Evolutionary conservation across 2,888 invertebrate species (phyloP).

Genomic region (Philonicus albiceps): DNA sequence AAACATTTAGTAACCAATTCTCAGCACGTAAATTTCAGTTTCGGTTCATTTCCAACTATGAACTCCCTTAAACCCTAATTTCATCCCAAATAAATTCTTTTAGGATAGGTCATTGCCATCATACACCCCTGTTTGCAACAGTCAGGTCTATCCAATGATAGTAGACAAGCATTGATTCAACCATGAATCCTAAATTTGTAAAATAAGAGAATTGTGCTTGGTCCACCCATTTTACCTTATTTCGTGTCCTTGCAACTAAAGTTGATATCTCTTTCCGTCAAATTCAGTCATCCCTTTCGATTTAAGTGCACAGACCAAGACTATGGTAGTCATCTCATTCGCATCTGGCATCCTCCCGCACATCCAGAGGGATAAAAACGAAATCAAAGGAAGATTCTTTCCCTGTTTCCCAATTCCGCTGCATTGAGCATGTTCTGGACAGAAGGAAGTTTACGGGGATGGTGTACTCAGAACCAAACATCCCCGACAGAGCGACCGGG

Average conservation of each 20-base stretch:
- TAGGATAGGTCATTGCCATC: slow-evolving; percentile 33
- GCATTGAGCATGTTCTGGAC: not conserved
- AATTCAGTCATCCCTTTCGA: not conserved
- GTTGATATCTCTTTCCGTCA: not conserved
- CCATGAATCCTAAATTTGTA: slow-evolving; percentile 14
- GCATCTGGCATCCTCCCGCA: not conserved
- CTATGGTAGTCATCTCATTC: not conserved
- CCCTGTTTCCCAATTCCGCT: not conserved
- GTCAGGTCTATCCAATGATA: not conserved
- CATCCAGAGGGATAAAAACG: not conserved
- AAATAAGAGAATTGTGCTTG: slow-evolving; percentile 1
- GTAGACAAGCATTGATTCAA: slow-evolving; percentile 27
- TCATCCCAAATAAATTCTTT: not conserved
- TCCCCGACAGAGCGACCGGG: not conserved
- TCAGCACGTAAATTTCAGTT: too few relatives aligned
- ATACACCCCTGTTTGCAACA: not conserved
- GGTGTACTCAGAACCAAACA: not conserved
- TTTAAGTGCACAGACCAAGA: not conserved
- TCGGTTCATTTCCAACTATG: too few relatives aligned
- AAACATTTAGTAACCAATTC: too few relatives aligned
- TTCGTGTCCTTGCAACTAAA: not conserved
- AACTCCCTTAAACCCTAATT: not conserved
- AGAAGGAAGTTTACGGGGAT: not conserved
- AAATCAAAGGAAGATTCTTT: not conserved
- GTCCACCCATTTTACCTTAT: not conserved